A percentile compares a stretch with the other conserved stretches of the same genome.
These are phyloP conservation scores for Agonopterix arenella DNA, from an alignment of 2,888 invertebrate genomes.

Conservation along the genomic window DNA sequence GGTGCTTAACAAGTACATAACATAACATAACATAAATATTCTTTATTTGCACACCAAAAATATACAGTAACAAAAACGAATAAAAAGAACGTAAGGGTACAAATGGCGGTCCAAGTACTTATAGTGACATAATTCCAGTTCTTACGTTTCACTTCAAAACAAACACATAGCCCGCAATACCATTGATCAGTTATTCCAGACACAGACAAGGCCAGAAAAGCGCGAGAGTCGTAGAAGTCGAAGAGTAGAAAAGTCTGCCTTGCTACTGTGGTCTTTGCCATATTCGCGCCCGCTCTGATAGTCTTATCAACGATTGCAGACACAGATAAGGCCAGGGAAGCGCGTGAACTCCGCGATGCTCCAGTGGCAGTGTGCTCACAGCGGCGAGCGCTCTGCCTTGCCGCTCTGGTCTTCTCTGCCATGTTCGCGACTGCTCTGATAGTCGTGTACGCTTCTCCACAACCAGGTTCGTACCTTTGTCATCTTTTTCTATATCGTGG, in stretches of 20 bases:
- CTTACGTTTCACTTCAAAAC: no score
- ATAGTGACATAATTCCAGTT: no score
- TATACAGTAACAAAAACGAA: no score
- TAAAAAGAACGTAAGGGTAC: no score
- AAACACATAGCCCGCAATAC: no score
- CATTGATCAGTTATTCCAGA: constrained; percentile 26
- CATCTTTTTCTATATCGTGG: neutral
- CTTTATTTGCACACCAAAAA: no score
- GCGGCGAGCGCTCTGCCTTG: constrained; percentile 88
- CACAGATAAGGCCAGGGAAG: constrained; percentile 63
- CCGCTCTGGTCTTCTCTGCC: constrained; percentile 86
- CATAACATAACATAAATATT: no score
- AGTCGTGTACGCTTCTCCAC: constrained; percentile 93
- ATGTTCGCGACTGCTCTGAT: constrained; percentile 90
- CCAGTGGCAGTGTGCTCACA: constrained; percentile 93
- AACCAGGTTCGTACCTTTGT: constrained; percentile 83
- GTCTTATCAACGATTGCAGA: constrained; percentile 59
- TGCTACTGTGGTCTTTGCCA: constrained; percentile 85
- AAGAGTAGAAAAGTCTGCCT: no score
- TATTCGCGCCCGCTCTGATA: constrained; percentile 89
- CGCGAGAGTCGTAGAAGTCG: no score
- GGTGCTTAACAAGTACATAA: no score
- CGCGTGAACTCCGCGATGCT: constrained; percentile 53
- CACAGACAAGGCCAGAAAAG: constrained; percentile 63
- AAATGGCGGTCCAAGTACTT: no score